phyloP scores from a whole-genome alignment of 2,888 invertebrate species.

The Prosapia bicincta region DNA sequence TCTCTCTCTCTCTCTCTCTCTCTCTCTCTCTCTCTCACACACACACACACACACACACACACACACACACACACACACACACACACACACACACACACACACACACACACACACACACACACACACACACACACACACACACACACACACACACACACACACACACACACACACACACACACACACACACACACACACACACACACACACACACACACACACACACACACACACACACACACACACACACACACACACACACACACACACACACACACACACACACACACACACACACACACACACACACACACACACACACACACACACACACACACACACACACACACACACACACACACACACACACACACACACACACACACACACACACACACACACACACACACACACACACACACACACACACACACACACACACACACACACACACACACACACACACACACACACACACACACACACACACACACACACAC shows the following conservation, averaged over 20 bases:
- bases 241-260: slow-evolving; percentile 6
- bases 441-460: slow-evolving; percentile 5
- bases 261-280: slow-evolving; percentile 11
- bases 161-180: slow-evolving; percentile 12
- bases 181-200: slow-evolving; percentile 1
- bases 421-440: slow-evolving; percentile 5
- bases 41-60: too few species aligned
- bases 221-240: neutral
- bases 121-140: slow-evolving; percentile 12
- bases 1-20: too few species aligned
- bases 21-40: too few species aligned
- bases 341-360: slow-evolving; percentile 5
- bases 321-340: slow-evolving; percentile 5
- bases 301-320: slow-evolving; percentile 5
- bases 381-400: neutral
- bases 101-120: slow-evolving; percentile 5
- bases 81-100: neutral
- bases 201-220: neutral
- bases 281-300: slow-evolving; percentile 3
- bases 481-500: too few species aligned
- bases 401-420: slow-evolving; percentile 5
- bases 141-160: slow-evolving; percentile 4
- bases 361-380: slow-evolving; percentile 5
- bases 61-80: too few species aligned
- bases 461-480: too few species aligned